These are phyloP conservation scores for Trachymyrmex cornetzi DNA, from an alignment of 1,140 invertebrate species.

Conservation along the genomic window DNA sequence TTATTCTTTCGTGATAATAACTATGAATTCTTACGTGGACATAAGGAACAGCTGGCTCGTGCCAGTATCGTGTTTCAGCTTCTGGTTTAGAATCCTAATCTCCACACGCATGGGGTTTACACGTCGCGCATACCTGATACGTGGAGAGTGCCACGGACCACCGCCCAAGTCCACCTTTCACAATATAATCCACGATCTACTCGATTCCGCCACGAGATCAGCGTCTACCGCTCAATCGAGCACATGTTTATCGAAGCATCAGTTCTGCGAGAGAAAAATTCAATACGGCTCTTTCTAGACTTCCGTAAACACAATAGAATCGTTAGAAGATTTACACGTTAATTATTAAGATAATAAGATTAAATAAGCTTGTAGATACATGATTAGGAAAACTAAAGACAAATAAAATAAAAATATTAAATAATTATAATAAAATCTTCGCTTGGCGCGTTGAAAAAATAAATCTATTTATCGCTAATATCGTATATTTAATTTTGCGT, in stretches of 20 bases:
- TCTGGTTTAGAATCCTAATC: slow-evolving; percentile 67
- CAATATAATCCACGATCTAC: slow-evolving; percentile 67
- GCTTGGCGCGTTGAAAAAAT: neutral
- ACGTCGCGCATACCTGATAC: slow-evolving; percentile 73
- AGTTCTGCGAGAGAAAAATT: slow-evolving; percentile 1
- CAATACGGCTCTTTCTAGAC: neutral
- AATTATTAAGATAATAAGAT: neutral
- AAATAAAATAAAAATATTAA: neutral
- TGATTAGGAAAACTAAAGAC: neutral
- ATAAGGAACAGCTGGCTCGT: slow-evolving; percentile 69
- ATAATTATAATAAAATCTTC: neutral
- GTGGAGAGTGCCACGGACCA: slow-evolving; percentile 70
- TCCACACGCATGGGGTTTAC: slow-evolving; percentile 51
- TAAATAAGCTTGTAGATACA: neutral
- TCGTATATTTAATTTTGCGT: neutral
- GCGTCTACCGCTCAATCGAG: slow-evolving; percentile 17
- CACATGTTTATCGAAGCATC: neutral
- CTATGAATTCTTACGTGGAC: slow-evolving; percentile 9
- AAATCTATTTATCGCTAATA: neutral
- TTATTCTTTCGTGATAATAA: neutral
- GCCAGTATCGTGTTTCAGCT: slow-evolving; percentile 38
- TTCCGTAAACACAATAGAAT: neutral
- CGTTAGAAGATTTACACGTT: neutral
- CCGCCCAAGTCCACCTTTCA: slow-evolving; percentile 77
- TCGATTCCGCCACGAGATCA: slow-evolving; percentile 58